Conservation (phyloP, 2,113 vertebrate species). For the Prunella fulvescens region DNA sequence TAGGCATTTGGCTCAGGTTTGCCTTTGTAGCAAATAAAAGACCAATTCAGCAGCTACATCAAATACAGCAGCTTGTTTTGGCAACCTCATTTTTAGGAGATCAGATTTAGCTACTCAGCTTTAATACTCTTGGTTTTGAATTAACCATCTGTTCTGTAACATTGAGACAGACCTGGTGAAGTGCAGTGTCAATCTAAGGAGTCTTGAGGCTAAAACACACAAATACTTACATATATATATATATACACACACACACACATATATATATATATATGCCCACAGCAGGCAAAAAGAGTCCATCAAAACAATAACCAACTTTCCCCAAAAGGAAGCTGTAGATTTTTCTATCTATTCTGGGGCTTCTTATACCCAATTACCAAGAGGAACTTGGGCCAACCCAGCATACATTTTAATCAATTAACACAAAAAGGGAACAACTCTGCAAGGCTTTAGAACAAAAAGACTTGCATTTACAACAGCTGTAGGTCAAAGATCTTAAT, state of each 20-base stretch:
- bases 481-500: conserved; percentile 21
- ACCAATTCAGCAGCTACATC: conserved; percentile 15
- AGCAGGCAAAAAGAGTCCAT: not conserved
- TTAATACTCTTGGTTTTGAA: conserved; percentile 50
- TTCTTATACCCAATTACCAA: not conserved
- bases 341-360: not conserved
- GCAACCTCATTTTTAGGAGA: conserved; percentile 14
- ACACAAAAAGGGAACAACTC: not conserved
- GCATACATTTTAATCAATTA: not conserved
- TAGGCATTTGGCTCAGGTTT: not conserved
- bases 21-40: not conserved
- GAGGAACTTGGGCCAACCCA: not conserved
- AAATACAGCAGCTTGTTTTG: conserved; percentile 36
- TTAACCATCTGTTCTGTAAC: conserved; percentile 60
- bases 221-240: not conserved
- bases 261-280: no score
- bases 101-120: conserved; percentile 46
- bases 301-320: not conserved
- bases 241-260: no score
- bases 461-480: not conserved
- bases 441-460: not conserved
- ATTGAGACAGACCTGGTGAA: not conserved
- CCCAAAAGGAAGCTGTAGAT: not conserved
- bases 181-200: not conserved
- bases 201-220: not conserved